These are phyloP conservation scores for Mola mola DNA, from an alignment of 2,113 vertebrate genomes.

Conservation along the genomic window DNA sequence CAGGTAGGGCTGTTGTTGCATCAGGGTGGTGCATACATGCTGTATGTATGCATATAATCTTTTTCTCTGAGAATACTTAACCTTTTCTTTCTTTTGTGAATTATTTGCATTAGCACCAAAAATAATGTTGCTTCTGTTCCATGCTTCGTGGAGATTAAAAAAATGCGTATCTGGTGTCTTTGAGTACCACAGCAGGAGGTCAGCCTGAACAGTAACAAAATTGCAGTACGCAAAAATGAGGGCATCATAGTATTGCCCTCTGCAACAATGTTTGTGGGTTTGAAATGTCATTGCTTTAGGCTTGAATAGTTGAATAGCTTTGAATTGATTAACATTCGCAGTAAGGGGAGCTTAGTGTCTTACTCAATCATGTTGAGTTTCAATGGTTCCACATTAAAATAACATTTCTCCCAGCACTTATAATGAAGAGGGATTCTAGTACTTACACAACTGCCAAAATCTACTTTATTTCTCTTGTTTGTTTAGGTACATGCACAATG, in stretches of 20 bases:
- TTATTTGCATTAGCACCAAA: conserved; percentile 15
- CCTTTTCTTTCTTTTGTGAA: neutral
- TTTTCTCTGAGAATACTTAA: conserved; percentile 80
- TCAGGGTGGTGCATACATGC: conserved; percentile 14
- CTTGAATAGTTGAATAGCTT: conserved; percentile 80
- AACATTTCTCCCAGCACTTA: conserved; percentile 61
- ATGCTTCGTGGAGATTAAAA: conserved; percentile 2
- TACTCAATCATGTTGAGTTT: conserved; percentile 74
- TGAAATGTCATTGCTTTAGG: conserved; percentile 81
- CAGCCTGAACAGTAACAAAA: conserved; percentile 47
- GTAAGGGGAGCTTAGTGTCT: conserved; percentile 76
- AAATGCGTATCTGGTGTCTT: conserved; percentile 20
- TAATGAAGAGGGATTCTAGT: conserved; percentile 52
- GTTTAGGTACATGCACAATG: conserved; percentile 47
- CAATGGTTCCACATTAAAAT: conserved; percentile 72
- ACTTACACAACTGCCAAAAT: conserved; percentile 33
- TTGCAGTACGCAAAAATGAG: conserved; percentile 58
- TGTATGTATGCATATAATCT: conserved; percentile 12
- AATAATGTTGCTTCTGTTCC: conserved; percentile 22
- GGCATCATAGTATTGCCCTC: conserved; percentile 60
- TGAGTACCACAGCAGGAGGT: conserved; percentile 44
- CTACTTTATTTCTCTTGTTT: conserved; percentile 43
- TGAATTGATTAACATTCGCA: conserved; percentile 83
- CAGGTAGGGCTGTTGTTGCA: conserved; percentile 27
- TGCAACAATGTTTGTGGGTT: conserved; percentile 74